phyloP scores from a whole-genome alignment of 2,888 invertebrate genomes.

The Ornithoptera priamus region DNA sequence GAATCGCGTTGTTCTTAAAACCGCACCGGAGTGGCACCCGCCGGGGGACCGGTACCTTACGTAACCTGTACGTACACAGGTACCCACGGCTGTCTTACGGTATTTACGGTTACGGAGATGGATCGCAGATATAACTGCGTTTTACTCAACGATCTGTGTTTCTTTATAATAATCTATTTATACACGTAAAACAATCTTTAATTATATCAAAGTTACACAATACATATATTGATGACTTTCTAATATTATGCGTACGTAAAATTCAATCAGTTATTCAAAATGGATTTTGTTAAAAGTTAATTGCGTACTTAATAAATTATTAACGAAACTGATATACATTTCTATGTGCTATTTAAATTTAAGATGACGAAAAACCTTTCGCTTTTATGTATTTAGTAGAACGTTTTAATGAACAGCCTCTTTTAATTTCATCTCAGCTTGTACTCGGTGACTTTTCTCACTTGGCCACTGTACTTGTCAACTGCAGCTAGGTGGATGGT shows the following conservation, averaged over 20 bases:
- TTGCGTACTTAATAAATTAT: not conserved
- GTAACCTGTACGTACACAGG: slow-evolving; percentile 16
- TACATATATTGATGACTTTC: not conserved
- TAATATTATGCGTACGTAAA: slow-evolving; percentile 6
- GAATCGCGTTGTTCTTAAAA: slow-evolving; percentile 21
- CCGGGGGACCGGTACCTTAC: slow-evolving; percentile 22
- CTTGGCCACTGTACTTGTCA: too few relatives aligned
- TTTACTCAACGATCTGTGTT: slow-evolving; percentile 6
- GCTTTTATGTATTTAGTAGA: not conserved
- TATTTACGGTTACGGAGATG: slow-evolving; percentile 21
- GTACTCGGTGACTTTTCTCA: too few relatives aligned
- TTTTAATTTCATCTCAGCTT: too few relatives aligned
- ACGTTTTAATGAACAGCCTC: too few relatives aligned
- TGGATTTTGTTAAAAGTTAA: not conserved
- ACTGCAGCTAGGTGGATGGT: too few relatives aligned
- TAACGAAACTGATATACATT: not conserved
- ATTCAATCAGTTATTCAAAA: slow-evolving; percentile 9
- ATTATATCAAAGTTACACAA: not conserved
- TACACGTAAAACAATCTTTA: not conserved
- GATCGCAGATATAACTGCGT: slow-evolving; percentile 8
- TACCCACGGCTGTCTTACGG: slow-evolving; percentile 24
- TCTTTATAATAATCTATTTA: not conserved
- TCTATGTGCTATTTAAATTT: not conserved
- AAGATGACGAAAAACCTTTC: not conserved
- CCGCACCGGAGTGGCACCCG: slow-evolving; percentile 3